phyloP scores from a whole-genome alignment of 2,113 vertebrate genomes.

The Chlamydotis undulata region DNA sequence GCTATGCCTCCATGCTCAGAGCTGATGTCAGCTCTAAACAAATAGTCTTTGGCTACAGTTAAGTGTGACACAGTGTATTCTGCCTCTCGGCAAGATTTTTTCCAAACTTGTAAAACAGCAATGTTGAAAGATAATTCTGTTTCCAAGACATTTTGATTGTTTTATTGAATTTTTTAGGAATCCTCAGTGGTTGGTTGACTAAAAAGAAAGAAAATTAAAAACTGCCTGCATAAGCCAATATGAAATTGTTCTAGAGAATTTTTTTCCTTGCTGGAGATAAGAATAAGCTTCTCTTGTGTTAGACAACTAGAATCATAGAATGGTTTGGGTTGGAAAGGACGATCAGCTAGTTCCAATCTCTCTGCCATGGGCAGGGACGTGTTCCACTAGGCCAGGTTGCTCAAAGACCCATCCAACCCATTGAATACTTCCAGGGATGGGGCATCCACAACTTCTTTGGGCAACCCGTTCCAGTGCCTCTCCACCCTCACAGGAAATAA shows the following conservation, averaged over 20 bases:
- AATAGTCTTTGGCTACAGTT: neutral
- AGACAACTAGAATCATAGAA: no score
- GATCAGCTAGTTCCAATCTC: no score
- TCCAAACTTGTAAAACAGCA: neutral
- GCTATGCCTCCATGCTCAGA: neutral
- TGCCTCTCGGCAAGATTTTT: neutral
- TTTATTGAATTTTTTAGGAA: neutral
- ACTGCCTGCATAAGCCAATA: neutral
- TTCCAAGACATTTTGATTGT: neutral
- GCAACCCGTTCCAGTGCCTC: no score
- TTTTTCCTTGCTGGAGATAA: neutral
- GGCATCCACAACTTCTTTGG: no score
- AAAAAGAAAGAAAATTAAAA: neutral
- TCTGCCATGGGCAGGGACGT: no score
- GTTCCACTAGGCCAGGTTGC: no score
- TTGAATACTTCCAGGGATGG: no score
- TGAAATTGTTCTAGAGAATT: neutral
- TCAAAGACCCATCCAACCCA: no score
- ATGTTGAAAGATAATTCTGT: neutral
- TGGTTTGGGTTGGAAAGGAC: no score
- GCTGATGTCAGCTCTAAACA: neutral
- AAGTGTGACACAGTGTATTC: neutral
- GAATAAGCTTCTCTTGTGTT: no score
- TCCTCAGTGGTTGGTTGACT: neutral
- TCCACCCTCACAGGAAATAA: no score